These are phyloP conservation scores for Mallotus villosus DNA, from an alignment of 2,797 vertebrate species.

Conservation along the genomic window DNA sequence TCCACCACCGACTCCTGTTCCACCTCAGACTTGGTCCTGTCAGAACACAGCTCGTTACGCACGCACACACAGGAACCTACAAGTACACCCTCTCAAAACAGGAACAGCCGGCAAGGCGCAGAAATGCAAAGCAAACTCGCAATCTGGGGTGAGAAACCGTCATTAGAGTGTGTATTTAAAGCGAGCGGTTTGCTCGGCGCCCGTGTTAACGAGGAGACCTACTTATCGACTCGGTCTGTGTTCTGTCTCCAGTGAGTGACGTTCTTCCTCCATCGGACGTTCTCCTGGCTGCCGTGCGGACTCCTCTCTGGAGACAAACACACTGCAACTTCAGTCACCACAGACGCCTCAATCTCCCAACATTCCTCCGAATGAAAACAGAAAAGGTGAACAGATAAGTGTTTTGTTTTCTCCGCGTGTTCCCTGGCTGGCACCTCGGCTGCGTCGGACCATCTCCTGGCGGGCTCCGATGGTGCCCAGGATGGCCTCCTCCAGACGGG, in stretches of 20 bases:
- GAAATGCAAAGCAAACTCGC: not conserved
- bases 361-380: not conserved
- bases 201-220: constrained; percentile 42
- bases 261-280: constrained; percentile 91
- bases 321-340: not conserved
- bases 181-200: constrained; percentile 3
- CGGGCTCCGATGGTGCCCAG: constrained; percentile 88
- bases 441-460: constrained; percentile 92
- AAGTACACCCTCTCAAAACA: no score
- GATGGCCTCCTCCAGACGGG: constrained; percentile 90
- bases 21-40: constrained; percentile 85
- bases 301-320: constrained; percentile 78
- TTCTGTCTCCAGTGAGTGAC: constrained; percentile 89
- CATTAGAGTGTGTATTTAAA: constrained; percentile 22
- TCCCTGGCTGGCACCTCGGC: constrained; percentile 71
- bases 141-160: not conserved
- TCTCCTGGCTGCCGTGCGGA: constrained; percentile 88
- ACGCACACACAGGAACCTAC: constrained; percentile 15
- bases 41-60: not conserved
- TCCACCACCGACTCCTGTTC: constrained; percentile 91
- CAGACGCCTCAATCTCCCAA: not conserved
- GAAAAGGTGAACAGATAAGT: not conserved
- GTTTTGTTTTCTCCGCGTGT: not conserved
- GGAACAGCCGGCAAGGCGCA: not conserved
- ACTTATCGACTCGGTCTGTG: constrained; percentile 89